phyloP scores from a whole-genome alignment of 2,797 vertebrate species.

The Coracias cyanogaster region DNA sequence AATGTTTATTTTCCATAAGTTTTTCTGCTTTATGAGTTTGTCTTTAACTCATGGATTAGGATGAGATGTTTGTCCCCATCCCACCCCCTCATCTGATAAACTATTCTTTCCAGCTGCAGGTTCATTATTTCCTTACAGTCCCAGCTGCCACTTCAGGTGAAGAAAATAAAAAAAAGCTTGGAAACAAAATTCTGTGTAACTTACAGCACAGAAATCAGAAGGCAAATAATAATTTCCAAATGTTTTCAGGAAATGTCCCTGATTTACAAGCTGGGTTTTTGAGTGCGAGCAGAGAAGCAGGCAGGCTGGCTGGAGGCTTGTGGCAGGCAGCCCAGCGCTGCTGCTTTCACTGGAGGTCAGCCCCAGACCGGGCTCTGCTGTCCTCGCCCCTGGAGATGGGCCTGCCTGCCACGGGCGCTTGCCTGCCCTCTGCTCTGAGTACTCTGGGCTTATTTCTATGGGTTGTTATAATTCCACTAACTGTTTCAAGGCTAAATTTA shows the following conservation, averaged over 20 bases:
- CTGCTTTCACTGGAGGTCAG: slow-evolving; percentile 66
- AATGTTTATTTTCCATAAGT: not conserved
- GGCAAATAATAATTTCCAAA: not conserved
- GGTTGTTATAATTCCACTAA: not conserved
- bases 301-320: not conserved
- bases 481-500: not conserved
- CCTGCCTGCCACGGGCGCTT: too few relatives aligned
- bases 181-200: not conserved
- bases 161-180: not conserved
- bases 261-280: not conserved
- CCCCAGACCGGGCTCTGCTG: not conserved
- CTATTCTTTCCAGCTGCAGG: not conserved
- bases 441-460: not conserved
- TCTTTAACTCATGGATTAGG: not conserved
- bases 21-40: not conserved
- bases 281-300: fast-evolving
- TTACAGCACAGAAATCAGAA: not conserved
- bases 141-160: not conserved
- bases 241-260: not conserved
- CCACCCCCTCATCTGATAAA: fast-evolving
- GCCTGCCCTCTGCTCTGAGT: too few relatives aligned
- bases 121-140: not conserved
- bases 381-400: not conserved
- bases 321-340: not conserved
- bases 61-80: not conserved